Percentiles rank a stretch among this genome's conserved stretches.
Evolutionary conservation across 2,888 invertebrate species (phyloP).

Genomic region (Muschampia plurimacula): DNA sequence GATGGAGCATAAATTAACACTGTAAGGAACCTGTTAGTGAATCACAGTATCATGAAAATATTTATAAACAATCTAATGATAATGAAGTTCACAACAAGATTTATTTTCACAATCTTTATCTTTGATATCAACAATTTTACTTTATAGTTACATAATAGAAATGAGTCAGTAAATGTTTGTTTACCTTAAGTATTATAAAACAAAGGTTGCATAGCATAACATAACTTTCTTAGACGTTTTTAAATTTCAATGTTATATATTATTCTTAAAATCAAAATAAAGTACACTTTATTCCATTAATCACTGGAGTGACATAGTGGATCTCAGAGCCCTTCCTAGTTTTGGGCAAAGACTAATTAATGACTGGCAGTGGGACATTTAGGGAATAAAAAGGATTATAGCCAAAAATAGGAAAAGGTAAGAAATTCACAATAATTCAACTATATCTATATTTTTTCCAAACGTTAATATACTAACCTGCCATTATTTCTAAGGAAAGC

Average conservation of each 20-base stretch:
- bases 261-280: background rate
- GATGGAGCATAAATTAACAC: background rate
- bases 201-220: slow-evolving; percentile 6
- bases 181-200: slow-evolving; percentile 12
- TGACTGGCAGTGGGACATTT: too few relatives aligned
- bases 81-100: background rate
- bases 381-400: too few relatives aligned
- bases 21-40: background rate
- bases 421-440: too few relatives aligned
- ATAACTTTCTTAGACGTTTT: background rate
- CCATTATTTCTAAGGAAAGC: slow-evolving; percentile 98
- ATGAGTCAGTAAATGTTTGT: slow-evolving; percentile 1
- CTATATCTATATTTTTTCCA: too few relatives aligned
- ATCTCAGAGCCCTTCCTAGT: too few relatives aligned
- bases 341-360: too few relatives aligned
- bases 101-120: background rate
- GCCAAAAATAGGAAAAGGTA: too few relatives aligned
- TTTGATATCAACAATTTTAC: background rate
- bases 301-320: too few relatives aligned
- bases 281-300: too few relatives aligned
- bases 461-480: slow-evolving; percentile 73
- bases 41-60: background rate
- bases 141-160: slow-evolving; percentile 2
- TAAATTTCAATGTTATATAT: background rate
- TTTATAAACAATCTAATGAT: background rate